phyloP scores from a whole-genome alignment of 2,113 vertebrate species.

The Heptranchias perlo region DNA sequence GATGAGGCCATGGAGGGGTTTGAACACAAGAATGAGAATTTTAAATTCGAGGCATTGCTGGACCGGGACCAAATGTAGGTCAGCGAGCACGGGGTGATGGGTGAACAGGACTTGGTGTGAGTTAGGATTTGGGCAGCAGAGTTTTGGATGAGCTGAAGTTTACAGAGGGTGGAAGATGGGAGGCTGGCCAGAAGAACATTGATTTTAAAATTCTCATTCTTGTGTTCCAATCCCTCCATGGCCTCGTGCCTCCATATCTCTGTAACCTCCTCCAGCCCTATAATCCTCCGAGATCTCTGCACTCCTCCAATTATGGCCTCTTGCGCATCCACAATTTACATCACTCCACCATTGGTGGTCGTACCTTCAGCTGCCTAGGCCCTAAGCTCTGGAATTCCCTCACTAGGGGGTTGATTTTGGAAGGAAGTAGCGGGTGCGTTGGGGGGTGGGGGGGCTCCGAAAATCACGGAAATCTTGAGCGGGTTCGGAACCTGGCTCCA shows the following conservation, averaged over 20 bases:
- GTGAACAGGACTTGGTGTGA: neutral
- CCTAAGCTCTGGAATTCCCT: too few relatives aligned
- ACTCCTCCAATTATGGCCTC: too few relatives aligned
- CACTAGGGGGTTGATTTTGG: too few relatives aligned
- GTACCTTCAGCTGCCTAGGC: neutral
- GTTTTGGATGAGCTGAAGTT: neutral
- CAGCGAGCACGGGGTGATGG: neutral
- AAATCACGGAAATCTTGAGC: too few relatives aligned
- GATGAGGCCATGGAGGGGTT: neutral
- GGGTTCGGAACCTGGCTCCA: too few relatives aligned
- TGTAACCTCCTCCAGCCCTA: too few relatives aligned
- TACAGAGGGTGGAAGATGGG: neutral
- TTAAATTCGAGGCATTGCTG: neutral
- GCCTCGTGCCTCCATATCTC: too few relatives aligned
- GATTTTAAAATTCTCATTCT: neutral
- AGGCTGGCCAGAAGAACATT: neutral
- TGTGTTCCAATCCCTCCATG: too few relatives aligned
- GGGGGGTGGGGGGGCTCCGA: too few relatives aligned
- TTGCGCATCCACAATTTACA: neutral
- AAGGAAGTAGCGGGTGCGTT: too few relatives aligned
- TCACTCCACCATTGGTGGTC: neutral
- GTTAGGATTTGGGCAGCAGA: neutral
- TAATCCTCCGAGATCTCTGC: too few relatives aligned
- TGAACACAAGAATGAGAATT: neutral
- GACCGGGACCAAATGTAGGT: neutral